Evolutionary conservation across 2,113 vertebrate genomes (phyloP).

Genomic region (Chaetops frenatus): DNA sequence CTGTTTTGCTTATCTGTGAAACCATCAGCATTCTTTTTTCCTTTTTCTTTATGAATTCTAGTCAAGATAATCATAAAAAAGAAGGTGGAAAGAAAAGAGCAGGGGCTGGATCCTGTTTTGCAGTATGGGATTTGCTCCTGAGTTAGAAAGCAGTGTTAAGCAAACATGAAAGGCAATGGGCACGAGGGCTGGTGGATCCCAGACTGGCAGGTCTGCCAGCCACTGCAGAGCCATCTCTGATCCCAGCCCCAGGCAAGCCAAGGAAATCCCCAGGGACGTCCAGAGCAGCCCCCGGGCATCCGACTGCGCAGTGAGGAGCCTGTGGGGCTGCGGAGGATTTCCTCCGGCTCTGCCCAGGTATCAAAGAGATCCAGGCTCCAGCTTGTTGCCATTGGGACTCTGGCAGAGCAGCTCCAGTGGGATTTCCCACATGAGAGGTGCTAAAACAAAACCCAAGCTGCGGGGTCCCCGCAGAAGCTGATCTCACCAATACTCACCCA

Average conservation of each 20-base stretch:
- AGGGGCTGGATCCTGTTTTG: background rate
- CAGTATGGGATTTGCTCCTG: background rate
- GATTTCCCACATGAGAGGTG: background rate
- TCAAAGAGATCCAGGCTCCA: background rate
- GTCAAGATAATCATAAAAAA: background rate
- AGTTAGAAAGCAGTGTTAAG: background rate
- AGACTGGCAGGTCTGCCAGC: background rate
- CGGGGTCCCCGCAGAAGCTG: accelerated
- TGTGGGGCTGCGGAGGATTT: background rate
- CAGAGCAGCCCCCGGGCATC: background rate
- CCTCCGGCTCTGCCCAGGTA: background rate
- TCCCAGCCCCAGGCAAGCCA: background rate
- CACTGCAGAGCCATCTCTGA: background rate
- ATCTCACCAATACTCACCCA: background rate
- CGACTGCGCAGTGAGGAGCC: accelerated
- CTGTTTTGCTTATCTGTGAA: background rate
- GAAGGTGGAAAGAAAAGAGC: accelerated
- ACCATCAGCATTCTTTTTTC: background rate
- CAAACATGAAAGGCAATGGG: background rate
- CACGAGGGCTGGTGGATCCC: accelerated
- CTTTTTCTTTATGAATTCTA: background rate
- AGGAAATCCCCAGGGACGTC: background rate
- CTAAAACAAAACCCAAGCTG: accelerated
- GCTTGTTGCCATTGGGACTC: background rate
- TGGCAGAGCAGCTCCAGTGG: background rate